A percentile compares a stretch with the other conserved stretches of the same genome.
phyloP scores from a whole-genome alignment of 2,113 vertebrate genomes.

The Notiomystis cincta region DNA sequence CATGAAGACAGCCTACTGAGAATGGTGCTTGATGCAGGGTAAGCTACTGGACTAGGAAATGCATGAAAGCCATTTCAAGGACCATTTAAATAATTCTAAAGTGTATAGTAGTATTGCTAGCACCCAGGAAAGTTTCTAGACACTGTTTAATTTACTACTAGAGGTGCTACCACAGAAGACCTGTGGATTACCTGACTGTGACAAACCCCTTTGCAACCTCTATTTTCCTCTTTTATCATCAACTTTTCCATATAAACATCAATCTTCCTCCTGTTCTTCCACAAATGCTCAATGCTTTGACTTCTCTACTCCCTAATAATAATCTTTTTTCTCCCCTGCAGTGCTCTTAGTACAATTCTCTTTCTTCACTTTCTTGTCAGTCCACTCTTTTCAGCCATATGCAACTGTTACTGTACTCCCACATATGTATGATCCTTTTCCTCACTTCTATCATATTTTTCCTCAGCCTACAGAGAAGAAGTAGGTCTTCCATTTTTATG shows the following conservation, averaged over 20 bases:
- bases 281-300: background rate
- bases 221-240: background rate
- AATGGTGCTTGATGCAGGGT: background rate
- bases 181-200: background rate
- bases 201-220: background rate
- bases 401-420: background rate
- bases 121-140: background rate
- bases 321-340: background rate
- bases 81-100: background rate
- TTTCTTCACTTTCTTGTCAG: background rate
- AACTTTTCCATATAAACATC: background rate
- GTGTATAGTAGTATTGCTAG: background rate
- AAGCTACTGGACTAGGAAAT: background rate
- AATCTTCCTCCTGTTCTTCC: background rate
- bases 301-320: background rate
- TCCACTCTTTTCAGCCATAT: background rate
- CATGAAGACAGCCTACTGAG: background rate
- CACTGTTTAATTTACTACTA: background rate
- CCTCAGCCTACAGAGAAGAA: background rate
- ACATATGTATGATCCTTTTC: background rate
- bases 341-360: background rate
- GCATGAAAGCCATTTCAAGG: background rate
- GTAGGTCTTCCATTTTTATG: background rate
- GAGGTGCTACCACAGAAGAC: background rate
- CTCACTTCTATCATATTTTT: background rate